Conservation (phyloP, 2,888 invertebrate genomes). For the Psylliodes chrysocephalus region DNA sequence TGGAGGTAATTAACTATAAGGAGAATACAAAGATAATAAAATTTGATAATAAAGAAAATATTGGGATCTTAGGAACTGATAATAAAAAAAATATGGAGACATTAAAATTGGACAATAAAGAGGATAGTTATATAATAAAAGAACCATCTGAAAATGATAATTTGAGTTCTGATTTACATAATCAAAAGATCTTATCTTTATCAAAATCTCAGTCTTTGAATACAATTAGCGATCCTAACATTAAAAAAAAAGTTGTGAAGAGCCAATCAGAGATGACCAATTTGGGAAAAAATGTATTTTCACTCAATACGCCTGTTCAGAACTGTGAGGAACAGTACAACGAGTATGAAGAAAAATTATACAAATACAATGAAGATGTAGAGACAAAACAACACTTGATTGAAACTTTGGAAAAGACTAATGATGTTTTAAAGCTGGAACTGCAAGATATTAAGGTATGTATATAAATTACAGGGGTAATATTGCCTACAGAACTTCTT, state of each 20-base stretch:
- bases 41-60: constrained; percentile 26
- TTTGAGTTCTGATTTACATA: neutral
- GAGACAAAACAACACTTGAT: constrained; percentile 48
- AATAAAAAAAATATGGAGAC: neutral
- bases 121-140: too few species aligned
- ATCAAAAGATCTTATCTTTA: constrained; percentile 15
- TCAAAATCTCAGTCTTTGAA: constrained; percentile 33
- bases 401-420: constrained; percentile 60
- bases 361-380: constrained; percentile 37
- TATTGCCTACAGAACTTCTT: too few species aligned
- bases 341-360: constrained; percentile 34
- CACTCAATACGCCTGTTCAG: neutral
- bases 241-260: constrained; percentile 16
- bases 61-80: constrained; percentile 1
- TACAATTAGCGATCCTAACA: constrained; percentile 8
- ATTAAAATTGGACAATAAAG: too few species aligned
- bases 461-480: too few species aligned
- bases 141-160: constrained; percentile 17
- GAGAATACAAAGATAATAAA: neutral
- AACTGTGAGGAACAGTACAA: constrained; percentile 9
- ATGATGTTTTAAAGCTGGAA: constrained; percentile 58
- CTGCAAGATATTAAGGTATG: constrained; percentile 61
- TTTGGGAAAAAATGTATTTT: neutral
- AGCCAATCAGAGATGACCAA: constrained; percentile 24
- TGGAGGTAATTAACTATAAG: constrained; percentile 8